Percentiles rank a stretch among this genome's conserved stretches.
Conservation (phyloP, 2,888 invertebrate genomes). For the Stegana nigrithorax region DNA sequence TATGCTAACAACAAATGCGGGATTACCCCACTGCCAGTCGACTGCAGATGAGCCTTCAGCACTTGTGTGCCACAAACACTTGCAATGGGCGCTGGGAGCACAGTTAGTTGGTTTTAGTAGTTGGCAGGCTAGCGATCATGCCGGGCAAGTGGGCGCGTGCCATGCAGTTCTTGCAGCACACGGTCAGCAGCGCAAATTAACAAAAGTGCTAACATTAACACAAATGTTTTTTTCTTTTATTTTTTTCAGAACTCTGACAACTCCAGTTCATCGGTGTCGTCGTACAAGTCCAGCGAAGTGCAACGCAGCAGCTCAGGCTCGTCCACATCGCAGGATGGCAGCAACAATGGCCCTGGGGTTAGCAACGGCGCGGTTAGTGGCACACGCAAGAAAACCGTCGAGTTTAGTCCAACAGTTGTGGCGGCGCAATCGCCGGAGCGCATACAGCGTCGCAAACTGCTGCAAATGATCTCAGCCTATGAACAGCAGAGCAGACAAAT, state of each 20-base stretch:
- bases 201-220: neutral
- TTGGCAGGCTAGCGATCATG: neutral
- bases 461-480: conserved; percentile 63
- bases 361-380: neutral
- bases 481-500: conserved; percentile 65
- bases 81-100: too few species aligned
- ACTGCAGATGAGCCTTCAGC: too few species aligned
- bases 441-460: conserved; percentile 56
- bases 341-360: neutral
- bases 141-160: neutral
- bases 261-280: conserved; percentile 48
- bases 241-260: conserved; percentile 56
- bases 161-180: neutral
- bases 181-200: neutral
- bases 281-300: conserved; percentile 50
- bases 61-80: too few species aligned
- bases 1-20: too few species aligned
- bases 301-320: conserved; percentile 57
- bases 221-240: neutral
- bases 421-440: conserved; percentile 40
- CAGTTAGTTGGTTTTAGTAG: neutral
- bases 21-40: too few species aligned
- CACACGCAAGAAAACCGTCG: conserved; percentile 2
- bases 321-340: conserved; percentile 40
- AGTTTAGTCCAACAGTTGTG: neutral